Evolutionary conservation across 2,888 invertebrate genomes (phyloP), one percentile per base, ranked within the genome.

Genomic region (Tetheella fluctuosa): DNA sequence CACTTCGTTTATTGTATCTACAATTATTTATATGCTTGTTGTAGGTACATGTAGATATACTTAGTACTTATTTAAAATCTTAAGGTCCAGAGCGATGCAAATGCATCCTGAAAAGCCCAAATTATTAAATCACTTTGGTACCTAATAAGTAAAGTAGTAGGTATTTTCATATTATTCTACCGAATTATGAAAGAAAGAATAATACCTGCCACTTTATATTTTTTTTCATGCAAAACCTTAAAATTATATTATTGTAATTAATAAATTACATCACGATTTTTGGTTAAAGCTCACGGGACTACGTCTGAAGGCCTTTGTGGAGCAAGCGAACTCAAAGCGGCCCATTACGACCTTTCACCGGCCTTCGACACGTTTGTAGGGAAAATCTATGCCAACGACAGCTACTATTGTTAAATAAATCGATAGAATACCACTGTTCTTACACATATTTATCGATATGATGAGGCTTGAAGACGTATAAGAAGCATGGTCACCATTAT

Each of bases 301-400:
- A 70, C 63, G 65, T 58, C 65, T 60, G 64, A 75, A 71, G 74
- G 80, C 75, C 78, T 86, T 84, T 85, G 83, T 81, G 72, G 62
- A 65, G 74, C 66, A 79, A 85, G 83, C 80, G 80, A 82, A 84
- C 83, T 81, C 78, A 79, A 76, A 75, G 74, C 77, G 73, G 78
- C 71, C 74, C 72, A 77, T 79, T 77, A 76, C 73, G 75, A 78
- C 81, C 76, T 85, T 79, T 81, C 82, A 78, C 75, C 74, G 77
- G 74, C 74, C 74, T 78, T 72, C 74, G 64, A 63, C 59, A 67
- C 65, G 70, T 67, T 54, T 65, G 59, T 65, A 67, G 73, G 72
- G 79, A 79, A 81, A 80, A 80, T 77, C 73, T 72, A 71, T 74
- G 71, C 68, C 71, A 77, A 71, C 72, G 72, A 73, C 69, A 61